Conservation (phyloP, 2,888 invertebrate genomes). For the Limnephilus lunatus region DNA sequence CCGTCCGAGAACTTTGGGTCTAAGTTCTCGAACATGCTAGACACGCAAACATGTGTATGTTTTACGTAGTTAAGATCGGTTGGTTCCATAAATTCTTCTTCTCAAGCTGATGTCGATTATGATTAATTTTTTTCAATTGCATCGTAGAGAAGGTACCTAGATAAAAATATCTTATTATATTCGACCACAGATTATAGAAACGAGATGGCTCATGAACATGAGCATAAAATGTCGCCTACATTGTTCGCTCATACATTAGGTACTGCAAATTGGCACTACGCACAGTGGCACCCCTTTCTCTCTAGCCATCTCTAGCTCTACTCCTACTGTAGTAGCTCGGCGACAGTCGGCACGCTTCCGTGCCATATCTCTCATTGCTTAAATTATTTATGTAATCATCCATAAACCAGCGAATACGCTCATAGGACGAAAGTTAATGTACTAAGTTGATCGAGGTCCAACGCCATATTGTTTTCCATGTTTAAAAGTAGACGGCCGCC, state of each 20-base stretch:
- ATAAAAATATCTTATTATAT: background rate
- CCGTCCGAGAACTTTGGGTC: background rate
- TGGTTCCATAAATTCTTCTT: background rate
- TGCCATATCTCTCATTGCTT: no score
- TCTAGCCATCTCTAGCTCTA: no score
- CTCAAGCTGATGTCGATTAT: background rate
- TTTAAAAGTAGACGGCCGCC: slow-evolving; percentile 70
- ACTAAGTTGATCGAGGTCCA: background rate
- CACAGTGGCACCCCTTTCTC: no score
- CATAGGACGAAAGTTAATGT: background rate
- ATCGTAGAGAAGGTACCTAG: background rate
- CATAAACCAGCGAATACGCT: background rate
- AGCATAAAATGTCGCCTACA: no score
- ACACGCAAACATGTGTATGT: background rate
- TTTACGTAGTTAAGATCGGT: no score
- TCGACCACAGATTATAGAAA: background rate
- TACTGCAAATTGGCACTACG: no score
- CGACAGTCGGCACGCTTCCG: no score
- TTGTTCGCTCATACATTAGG: no score
- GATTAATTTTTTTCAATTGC: background rate
- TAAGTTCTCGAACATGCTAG: no score
- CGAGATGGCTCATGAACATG: no score
- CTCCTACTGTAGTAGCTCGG: no score
- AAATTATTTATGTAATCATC: background rate
- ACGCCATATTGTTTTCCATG: slow-evolving; percentile 50